phyloP scores from a whole-genome alignment of 2,797 vertebrate species.

The Danio albolineatus region DNA sequence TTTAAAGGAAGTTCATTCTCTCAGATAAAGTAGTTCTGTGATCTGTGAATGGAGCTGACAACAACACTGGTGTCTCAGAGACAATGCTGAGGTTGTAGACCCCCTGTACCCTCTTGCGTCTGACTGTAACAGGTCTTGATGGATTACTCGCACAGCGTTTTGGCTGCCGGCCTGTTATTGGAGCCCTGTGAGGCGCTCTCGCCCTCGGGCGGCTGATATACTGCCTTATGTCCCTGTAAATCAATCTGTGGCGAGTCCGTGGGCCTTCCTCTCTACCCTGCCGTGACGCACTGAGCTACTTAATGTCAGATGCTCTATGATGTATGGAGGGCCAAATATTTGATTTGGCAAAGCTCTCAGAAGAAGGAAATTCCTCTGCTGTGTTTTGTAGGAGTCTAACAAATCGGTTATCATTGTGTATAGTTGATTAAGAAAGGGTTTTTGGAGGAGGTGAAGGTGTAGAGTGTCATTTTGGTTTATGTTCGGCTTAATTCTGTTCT shows the following conservation, averaged over 20 bases:
- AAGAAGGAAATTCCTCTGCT: not conserved
- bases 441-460: not conserved
- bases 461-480: not conserved
- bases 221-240: slow-evolving; percentile 57
- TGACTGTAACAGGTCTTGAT: slow-evolving; percentile 54
- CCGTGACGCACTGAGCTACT: slow-evolving; percentile 55
- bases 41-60: slow-evolving; percentile 10
- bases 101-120: slow-evolving; percentile 31
- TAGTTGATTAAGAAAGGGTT: not conserved
- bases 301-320: slow-evolving; percentile 59
- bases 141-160: slow-evolving; percentile 38
- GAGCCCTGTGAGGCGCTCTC: slow-evolving; percentile 41
- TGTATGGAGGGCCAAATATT: slow-evolving; percentile 63
- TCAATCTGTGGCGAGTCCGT: slow-evolving; percentile 58
- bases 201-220: slow-evolving; percentile 57
- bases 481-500: not conserved
- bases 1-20: not conserved
- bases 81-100: slow-evolving; percentile 43
- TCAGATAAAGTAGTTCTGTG: not conserved
- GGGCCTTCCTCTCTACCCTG: slow-evolving; percentile 47
- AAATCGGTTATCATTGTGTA: slow-evolving; percentile 1
- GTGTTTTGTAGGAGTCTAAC: not conserved
- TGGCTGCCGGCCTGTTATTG: slow-evolving; percentile 46
- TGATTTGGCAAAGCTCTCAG: slow-evolving; percentile 55
- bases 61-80: slow-evolving; percentile 26